A percentile compares a stretch with the other conserved stretches of the same genome.
These are phyloP conservation scores for Columbina picui DNA, from an alignment of 2,113 vertebrate genomes.

Conservation along the genomic window DNA sequence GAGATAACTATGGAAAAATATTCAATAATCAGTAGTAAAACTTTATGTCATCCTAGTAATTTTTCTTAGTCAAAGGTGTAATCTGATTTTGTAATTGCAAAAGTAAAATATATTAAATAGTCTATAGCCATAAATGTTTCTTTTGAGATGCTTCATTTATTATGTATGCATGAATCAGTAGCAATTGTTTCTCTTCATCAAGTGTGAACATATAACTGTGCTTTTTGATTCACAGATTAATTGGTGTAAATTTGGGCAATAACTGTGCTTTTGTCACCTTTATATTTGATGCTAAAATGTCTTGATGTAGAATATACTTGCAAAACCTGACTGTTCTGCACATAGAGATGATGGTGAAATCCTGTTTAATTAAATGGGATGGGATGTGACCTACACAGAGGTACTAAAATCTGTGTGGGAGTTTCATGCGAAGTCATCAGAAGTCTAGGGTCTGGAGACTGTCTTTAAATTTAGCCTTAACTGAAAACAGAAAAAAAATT, in stretches of 20 bases:
- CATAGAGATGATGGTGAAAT: neutral
- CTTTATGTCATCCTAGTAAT: neutral
- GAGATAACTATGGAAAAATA: neutral
- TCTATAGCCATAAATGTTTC: neutral
- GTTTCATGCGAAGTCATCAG: slow-evolving; percentile 29
- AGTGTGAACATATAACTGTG: neutral
- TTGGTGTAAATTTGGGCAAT: neutral
- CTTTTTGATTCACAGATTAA: slow-evolving; percentile 19
- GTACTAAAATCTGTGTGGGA: slow-evolving; percentile 52
- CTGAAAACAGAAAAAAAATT: slow-evolving; percentile 30
- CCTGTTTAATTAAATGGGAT: neutral
- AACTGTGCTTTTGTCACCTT: neutral
- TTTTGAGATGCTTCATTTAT: neutral
- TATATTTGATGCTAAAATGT: neutral
- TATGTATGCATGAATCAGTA: slow-evolving; percentile 20
- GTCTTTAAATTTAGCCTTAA: slow-evolving; percentile 40
- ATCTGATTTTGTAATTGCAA: neutral
- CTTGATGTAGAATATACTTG: neutral
- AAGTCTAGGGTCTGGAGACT: slow-evolving; percentile 31
- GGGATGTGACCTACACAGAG: neutral
- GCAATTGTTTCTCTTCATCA: neutral
- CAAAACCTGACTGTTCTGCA: neutral
- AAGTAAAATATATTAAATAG: neutral
- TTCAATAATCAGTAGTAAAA: neutral
- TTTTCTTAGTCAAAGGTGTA: neutral